phyloP scores from a whole-genome alignment of 2,797 vertebrate genomes.

The Myiothlypis coronata region DNA sequence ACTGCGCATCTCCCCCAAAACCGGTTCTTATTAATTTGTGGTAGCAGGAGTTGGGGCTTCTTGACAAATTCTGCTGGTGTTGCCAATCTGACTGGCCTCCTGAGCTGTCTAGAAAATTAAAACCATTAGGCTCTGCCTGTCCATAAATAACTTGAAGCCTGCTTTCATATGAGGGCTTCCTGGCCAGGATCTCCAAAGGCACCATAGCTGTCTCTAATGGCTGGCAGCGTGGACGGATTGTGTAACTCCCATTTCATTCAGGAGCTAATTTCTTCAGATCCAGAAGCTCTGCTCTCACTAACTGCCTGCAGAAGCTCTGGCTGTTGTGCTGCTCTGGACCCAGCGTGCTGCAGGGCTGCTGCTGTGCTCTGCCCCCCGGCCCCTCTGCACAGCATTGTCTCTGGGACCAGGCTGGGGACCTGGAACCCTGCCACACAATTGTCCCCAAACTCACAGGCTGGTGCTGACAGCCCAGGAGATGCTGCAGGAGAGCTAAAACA shows the following conservation, averaged over 20 bases:
- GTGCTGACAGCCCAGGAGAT: not conserved
- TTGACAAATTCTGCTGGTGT: not conserved
- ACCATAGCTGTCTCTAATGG: not conserved
- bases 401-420: not conserved
- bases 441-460: not conserved
- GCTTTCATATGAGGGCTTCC: not conserved
- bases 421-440: not conserved
- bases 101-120: slow-evolving; percentile 25
- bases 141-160: slow-evolving; percentile 25
- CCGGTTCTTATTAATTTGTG: not conserved
- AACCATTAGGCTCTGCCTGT: not conserved
- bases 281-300: slow-evolving; percentile 12
- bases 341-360: fast-evolving
- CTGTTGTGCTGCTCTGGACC: not conserved
- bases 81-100: not conserved
- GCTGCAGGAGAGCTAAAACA: not conserved
- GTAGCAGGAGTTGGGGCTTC: not conserved
- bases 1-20: not conserved
- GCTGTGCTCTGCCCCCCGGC: not conserved
- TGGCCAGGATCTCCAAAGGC: not conserved
- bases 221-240: not conserved
- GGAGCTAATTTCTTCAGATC: not conserved
- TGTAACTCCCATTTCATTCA: not conserved
- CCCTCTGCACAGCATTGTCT: not conserved
- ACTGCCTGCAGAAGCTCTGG: not conserved